Evolutionary conservation across 2,888 invertebrate species (phyloP), one percentile per base, ranked within the genome.

Genomic region (Rhamphomyia laevipes): DNA sequence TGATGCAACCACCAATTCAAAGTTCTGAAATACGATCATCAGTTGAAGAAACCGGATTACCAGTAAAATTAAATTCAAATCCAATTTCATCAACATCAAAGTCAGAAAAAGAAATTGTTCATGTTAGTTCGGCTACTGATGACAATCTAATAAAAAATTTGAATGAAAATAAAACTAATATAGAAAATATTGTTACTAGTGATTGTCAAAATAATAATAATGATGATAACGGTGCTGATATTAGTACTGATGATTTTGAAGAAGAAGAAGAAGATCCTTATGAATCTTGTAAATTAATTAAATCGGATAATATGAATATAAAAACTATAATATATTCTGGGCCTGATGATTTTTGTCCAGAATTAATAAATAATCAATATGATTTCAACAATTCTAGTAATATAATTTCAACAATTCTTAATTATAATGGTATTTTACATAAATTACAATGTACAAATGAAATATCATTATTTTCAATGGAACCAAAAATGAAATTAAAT

Each of bases 241-340:
- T 5, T 27, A 27, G 41, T 3, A 40, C 31, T 12, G 51, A 50
- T 2, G 56, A 54, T 3, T 54, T 54, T 3, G 55, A 53, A 15
- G 56, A 54, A 11, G 56, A 55, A 10, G 54, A 55, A 31, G 56
- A 55, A 21, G 58, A 58, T 44, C 56, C 57, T 4, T 58, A 55
- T 45, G 53, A 55, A 27, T 37, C 43, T n/a, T 58, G 58, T 27
- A 51, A 51, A 43, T 23, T 38, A 10, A 13, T 47, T 16, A 30
- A 48, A 9, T 50, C 55, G 18, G 50, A 54, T 3, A 56, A 58
- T 42, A 11, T 42, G 4, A 44, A 51, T 21, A 17, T 47, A 7
- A 52, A 46, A 35, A 35, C 13, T 7, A 5, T 35, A 11, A 41
- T 18, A 6, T 15, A 35, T 11, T 35, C 35, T 3, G 23, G 12